Conservation (phyloP, 2,797 vertebrate genomes). For the Sorex maritimensis region DNA sequence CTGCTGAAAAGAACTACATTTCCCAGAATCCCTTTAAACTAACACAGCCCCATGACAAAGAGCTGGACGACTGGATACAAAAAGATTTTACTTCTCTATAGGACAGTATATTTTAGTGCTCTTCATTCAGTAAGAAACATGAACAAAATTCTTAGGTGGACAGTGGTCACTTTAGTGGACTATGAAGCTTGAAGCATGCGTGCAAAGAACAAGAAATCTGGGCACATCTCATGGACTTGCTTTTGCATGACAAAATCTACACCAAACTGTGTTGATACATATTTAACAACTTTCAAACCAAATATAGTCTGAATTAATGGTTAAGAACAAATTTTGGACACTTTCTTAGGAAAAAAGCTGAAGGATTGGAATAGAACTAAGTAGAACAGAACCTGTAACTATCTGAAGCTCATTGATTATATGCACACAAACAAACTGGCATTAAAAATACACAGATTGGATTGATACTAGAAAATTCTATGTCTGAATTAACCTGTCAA, state of each 20-base stretch:
- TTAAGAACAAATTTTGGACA: background rate
- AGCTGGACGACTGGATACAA: background rate
- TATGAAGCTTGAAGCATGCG: background rate
- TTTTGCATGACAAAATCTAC: background rate
- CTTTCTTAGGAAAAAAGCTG: background rate
- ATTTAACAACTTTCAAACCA: background rate
- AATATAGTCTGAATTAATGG: background rate
- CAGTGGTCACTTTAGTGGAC: background rate
- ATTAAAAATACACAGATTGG: background rate
- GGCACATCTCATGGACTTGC: background rate
- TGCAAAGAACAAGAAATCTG: background rate
- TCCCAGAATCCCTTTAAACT: background rate
- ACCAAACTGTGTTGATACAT: background rate
- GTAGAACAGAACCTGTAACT: accelerated
- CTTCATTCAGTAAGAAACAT: background rate
- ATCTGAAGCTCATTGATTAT: background rate
- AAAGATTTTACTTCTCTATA: background rate
- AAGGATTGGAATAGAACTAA: background rate
- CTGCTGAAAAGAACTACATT: background rate
- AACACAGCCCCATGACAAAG: accelerated
- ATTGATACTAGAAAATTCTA: no score
- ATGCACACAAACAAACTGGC: background rate
- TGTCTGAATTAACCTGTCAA: no score
- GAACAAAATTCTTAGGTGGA: background rate
- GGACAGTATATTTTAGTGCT: accelerated